Conservation (phyloP, 1,140 invertebrate genomes). For the Cepaea nemoralis region DNA sequence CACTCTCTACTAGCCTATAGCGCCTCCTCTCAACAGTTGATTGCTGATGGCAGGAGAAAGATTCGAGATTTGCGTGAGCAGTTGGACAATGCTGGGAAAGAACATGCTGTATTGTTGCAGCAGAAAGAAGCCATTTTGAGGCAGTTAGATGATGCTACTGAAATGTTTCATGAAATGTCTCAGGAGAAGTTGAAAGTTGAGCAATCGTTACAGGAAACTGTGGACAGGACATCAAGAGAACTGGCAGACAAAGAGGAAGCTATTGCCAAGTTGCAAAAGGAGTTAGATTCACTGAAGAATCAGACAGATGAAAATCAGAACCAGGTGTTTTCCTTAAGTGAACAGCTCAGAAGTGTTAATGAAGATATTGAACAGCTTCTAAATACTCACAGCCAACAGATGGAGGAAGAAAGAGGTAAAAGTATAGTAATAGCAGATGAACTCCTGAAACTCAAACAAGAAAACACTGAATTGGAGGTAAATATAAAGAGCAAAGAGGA, state of each 20-base stretch:
- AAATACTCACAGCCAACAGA: neutral
- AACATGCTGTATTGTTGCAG: neutral
- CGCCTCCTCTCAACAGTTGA: conserved; percentile 15
- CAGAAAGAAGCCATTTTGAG: neutral
- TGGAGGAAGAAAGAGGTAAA: neutral
- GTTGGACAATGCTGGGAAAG: neutral
- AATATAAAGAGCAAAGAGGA: neutral
- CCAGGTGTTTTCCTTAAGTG: neutral
- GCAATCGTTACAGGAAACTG: neutral
- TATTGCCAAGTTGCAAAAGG: conserved; percentile 26
- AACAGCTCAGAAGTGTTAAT: conserved; percentile 21
- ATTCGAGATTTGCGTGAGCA: conserved; percentile 11
- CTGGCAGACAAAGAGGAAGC: conserved; percentile 6
- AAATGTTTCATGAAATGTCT: conserved; percentile 26
- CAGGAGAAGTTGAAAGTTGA: conserved; percentile 30
- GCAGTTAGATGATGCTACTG: conserved; percentile 27
- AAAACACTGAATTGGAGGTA: neutral
- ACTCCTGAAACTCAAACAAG: neutral
- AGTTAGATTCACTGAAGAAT: conserved; percentile 32
- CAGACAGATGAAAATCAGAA: neutral
- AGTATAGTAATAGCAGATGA: neutral
- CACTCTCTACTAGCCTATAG: conserved; percentile 29
- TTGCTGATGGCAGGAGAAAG: conserved; percentile 24
- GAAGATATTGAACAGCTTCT: neutral
- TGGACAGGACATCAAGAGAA: conserved; percentile 17